Base-by-base conservation (phyloP, 2,113 vertebrate genomes). In the Machaerirhynchus nigripectus region DNA sequence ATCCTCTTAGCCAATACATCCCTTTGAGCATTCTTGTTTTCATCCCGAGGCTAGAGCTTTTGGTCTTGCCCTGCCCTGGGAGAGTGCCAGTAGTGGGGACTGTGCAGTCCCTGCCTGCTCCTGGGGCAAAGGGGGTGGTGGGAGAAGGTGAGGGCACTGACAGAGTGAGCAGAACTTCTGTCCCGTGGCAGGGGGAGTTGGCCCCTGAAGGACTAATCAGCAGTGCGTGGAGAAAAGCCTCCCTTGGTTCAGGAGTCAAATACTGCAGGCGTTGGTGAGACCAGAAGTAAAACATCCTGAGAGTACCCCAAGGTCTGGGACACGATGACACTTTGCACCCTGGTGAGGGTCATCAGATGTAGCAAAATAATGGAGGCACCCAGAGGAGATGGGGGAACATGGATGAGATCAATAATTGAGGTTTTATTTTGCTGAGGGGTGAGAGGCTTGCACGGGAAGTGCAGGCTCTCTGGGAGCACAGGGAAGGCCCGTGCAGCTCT, bases 331-430 rank as follows among this genome's bases (percentile, higher is more conserved):
- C 20, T 60, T 33, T 28, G 15, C 33, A 60, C 19, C 28, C 39
- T n/a, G 47, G 15, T 31, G 39, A 27, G 33, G 8, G 55, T 20
- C 23, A 28, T 4, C 46, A 78, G 53, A 28, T 8, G 4, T 3
- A 44, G 27, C 63, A 44, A 33, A 77, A 23, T 9, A 31, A 37
- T 1, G 0, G 44, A 35, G 44, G 31, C 26, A 46, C 39, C 4
- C 15, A 46, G 55, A 23, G 46, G 28, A 53, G 18, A 46, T 10
- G 33, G 19, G 52, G 30, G 18, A 37, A 39, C 0, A 0, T 8
- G 27, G 27, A 15, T 53, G 55, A 53, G 18, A 23, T 11, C 5
- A 15, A 33, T 19, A 22, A 60, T 2, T 52, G 40, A 33, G 47
- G 11, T 53, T 52, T 60, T 23, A 12, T 59, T 46, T 12, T 13